These are phyloP conservation scores for Platysteira castanea DNA, from an alignment of 2,113 vertebrate genomes.

Conservation along the genomic window DNA sequence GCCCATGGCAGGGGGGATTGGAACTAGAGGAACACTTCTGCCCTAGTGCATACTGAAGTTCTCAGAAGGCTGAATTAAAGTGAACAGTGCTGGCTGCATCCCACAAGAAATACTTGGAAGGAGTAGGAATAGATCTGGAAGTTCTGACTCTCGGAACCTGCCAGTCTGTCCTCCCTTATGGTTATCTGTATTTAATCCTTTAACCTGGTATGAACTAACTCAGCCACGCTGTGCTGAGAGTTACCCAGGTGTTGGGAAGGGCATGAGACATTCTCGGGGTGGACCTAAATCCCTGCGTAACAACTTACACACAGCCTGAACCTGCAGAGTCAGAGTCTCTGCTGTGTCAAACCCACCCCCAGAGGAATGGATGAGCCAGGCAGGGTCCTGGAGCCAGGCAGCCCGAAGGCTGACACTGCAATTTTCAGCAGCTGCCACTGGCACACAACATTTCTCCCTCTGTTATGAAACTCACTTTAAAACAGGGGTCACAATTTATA, in stretches of 20 bases:
- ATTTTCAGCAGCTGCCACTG: not conserved
- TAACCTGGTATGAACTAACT: not conserved
- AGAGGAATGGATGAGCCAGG: not conserved
- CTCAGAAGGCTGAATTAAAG: not conserved
- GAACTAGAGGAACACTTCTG: not conserved
- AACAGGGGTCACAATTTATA: not conserved
- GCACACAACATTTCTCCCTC: not conserved
- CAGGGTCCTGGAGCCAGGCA: not conserved
- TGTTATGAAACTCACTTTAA: not conserved
- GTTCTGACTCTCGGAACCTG: not conserved
- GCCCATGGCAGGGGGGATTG: not conserved
- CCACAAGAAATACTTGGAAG: not conserved
- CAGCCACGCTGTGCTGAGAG: not conserved
- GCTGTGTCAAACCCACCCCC: not conserved
- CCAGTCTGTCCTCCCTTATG: not conserved
- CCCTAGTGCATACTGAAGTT: not conserved
- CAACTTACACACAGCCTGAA: not conserved
- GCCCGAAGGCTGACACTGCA: not conserved
- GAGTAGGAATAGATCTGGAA: not conserved
- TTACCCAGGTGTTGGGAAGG: not conserved
- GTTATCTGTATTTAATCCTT: not conserved
- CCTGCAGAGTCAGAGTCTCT: no score
- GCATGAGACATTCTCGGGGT: not conserved
- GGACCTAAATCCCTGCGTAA: not conserved
- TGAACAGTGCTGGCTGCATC: not conserved